phyloP scores from a whole-genome alignment of 2,888 invertebrate genomes.

The Spodoptera picta region DNA sequence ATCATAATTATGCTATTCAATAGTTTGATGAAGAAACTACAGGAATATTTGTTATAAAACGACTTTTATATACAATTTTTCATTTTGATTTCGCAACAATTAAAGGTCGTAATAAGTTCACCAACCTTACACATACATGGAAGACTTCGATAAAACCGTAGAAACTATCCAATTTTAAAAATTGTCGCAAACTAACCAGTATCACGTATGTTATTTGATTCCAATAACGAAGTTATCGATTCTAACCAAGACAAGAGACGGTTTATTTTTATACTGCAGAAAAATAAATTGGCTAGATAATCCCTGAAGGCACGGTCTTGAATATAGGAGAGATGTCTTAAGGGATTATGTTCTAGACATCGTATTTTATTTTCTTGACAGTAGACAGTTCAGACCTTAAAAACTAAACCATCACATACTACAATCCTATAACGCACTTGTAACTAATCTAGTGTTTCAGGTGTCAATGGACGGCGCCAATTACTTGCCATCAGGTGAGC shows the following conservation, averaged over 20 bases:
- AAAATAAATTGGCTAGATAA: slow-evolving; percentile 36
- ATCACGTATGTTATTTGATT: slow-evolving; percentile 3
- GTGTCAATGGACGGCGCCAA: no score
- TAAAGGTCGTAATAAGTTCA: no score
- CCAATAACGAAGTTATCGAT: slow-evolving; percentile 14
- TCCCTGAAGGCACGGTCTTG: slow-evolving; percentile 15
- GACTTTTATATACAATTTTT: no score
- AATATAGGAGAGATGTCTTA: slow-evolving; percentile 13
- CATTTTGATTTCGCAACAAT: no score
- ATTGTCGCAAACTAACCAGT: background rate
- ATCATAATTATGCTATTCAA: no score
- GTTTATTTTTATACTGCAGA: slow-evolving; percentile 12
- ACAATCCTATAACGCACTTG: no score
- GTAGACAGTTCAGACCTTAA: no score
- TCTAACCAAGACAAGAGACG: slow-evolving; percentile 6
- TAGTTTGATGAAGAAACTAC: no score
- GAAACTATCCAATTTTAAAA: background rate
- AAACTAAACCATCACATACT: no score
- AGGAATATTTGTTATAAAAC: no score
- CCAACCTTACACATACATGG: background rate
- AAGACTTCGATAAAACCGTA: background rate
- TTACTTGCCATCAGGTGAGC: no score
- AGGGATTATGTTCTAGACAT: slow-evolving; percentile 19
- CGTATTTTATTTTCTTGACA: slow-evolving; percentile 26
- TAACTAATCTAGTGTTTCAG: no score